phyloP scores from a whole-genome alignment of 2,888 invertebrate species.

The Leptarthrus brevirostris region DNA sequence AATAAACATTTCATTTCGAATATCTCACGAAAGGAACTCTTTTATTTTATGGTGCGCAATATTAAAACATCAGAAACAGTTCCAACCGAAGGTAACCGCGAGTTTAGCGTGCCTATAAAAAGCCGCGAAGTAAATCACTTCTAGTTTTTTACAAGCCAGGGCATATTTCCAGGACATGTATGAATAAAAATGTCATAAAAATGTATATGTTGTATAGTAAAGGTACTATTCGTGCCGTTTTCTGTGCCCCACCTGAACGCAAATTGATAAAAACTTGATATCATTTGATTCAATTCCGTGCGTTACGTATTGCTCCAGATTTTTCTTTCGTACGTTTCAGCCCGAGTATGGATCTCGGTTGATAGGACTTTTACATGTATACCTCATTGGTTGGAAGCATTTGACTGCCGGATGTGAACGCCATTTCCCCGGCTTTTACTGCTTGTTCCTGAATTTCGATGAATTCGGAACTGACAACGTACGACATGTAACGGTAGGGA shows the following conservation, averaged over 20 bases:
- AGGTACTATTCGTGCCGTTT: background rate
- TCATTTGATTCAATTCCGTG: constrained; percentile 9
- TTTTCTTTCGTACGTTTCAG: background rate
- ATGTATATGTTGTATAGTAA: no score
- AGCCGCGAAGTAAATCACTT: constrained; percentile 34
- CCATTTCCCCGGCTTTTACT: constrained; percentile 33
- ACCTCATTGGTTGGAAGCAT: background rate
- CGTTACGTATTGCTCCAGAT: background rate
- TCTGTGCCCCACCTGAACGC: background rate
- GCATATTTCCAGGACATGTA: constrained; percentile 12
- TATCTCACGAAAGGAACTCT: no score
- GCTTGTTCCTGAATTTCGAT: constrained; percentile 31
- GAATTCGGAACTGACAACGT: constrained; percentile 14
- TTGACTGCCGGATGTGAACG: constrained; percentile 19
- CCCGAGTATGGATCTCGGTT: no score
- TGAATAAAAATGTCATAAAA: constrained; percentile 42
- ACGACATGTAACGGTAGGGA: constrained; percentile 17
- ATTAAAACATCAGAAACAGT: constrained; percentile 1
- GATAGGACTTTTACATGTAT: background rate
- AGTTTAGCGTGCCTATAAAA: constrained; percentile 36
- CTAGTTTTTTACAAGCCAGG: constrained; percentile 19
- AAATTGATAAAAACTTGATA: constrained; percentile 45
- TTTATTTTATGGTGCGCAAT: background rate
- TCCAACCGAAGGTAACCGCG: background rate
- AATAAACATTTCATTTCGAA: no score